Base-by-base conservation (phyloP, 2,888 invertebrate genomes). In the Harpagoxenus sublaevis region DNA sequence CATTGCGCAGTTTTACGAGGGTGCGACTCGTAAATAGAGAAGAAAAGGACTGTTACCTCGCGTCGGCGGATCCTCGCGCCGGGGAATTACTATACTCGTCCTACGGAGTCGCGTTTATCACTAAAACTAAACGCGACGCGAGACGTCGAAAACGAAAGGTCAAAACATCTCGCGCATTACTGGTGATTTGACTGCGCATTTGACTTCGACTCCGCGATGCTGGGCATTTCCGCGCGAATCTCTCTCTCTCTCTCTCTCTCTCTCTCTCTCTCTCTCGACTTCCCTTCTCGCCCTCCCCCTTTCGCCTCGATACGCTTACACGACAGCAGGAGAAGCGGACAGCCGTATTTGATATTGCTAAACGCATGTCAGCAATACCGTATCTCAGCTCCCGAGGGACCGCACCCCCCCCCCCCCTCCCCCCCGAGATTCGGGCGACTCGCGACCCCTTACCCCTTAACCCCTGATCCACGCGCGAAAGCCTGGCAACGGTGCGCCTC, bases 401-500 rank as follows among this genome's bases (percentile, higher is more conserved):
- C 60, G 79, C 68, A 62, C 31, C 60, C 48, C 23, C 23, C 23
- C 23, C 23, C 23, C 23, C 23, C 23, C 23, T 0, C 23, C 23
- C 23, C 23, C 45, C 70, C 48, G 28, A 51, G 45, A 60, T 53
- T 60, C 48, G 73, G n/a, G 57, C 18, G 12, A n/a, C 71, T 79
- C 48, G 5, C 45, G 31, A n/a, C 9, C 45, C n/a, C n/a, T 15
- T 39, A 18, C 8, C 31, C 8, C 31, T 23, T 23, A 2, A 8
- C n/a, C n/a, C 3, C 10, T 42, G 3, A 23, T 10, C 51, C 48
- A n/a, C 35, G 63, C 45, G 77, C 45, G 65, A 65, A 83, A 83
- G 45, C 82, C 82, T 53, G 23, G 78, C 51, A 53, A 83, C 79
- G 53, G 42, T 55, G 78, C 53, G 42, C 63, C 42, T 82, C 31